phyloP scores from a whole-genome alignment of 2,113 vertebrate species.

The Sylvia atricapilla region DNA sequence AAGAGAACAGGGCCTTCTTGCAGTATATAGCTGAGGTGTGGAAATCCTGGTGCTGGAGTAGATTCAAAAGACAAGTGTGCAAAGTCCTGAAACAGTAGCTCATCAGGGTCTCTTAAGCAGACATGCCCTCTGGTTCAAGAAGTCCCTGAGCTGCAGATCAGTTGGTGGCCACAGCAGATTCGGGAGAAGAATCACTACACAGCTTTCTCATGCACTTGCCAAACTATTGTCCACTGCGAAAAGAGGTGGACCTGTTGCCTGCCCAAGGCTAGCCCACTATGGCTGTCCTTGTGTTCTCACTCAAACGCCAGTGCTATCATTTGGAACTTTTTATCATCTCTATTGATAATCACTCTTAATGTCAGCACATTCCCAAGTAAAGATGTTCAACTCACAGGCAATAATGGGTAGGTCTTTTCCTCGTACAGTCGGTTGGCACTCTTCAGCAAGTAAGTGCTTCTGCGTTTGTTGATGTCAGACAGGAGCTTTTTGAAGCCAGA shows the following conservation, averaged over 20 bases:
- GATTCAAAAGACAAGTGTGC: background rate
- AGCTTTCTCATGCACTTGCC: background rate
- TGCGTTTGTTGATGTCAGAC: slow-evolving; percentile 50
- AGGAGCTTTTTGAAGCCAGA: slow-evolving; percentile 56
- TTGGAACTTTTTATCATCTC: background rate
- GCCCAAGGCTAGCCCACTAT: background rate
- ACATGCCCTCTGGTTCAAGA: background rate
- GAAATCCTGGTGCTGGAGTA: background rate
- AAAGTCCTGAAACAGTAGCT: background rate
- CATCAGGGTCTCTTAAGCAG: background rate
- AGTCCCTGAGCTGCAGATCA: background rate
- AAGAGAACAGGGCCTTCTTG: background rate
- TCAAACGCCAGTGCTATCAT: background rate
- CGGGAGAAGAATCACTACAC: background rate
- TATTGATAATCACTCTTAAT: background rate
- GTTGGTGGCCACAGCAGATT: background rate
- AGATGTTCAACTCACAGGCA: slow-evolving; percentile 16
- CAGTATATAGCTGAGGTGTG: background rate
- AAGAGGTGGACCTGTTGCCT: background rate
- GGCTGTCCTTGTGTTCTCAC: background rate
- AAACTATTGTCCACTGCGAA: background rate
- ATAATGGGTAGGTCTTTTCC: slow-evolving; percentile 60
- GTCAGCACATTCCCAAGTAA: background rate
- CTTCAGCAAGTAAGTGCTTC: slow-evolving; percentile 56
- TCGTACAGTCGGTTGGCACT: slow-evolving; percentile 58